Conservation (phyloP, 2,888 invertebrate species). For the Limulus polyphemus region DNA sequence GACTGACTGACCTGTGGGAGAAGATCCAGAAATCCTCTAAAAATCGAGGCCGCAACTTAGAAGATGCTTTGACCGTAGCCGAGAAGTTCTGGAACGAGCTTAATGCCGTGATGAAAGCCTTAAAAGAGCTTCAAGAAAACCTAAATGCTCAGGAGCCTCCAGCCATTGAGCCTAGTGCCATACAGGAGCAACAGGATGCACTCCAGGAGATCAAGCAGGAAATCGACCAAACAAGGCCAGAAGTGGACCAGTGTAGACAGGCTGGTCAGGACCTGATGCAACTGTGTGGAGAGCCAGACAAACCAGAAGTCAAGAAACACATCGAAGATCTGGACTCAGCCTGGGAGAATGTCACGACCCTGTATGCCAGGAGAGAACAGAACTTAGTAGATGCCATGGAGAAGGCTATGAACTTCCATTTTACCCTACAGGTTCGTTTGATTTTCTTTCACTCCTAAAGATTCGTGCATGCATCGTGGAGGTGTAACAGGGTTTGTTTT, state of each 20-base stretch:
- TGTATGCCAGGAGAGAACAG: slow-evolving; percentile 80
- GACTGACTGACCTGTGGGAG: slow-evolving; percentile 81
- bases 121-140: slow-evolving; percentile 79
- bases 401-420: slow-evolving; percentile 83
- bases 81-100: slow-evolving; percentile 93
- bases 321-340: slow-evolving; percentile 89
- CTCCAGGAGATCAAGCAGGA: slow-evolving; percentile 43
- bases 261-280: slow-evolving; percentile 86
- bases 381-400: slow-evolving; percentile 94
- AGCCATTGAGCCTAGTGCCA: slow-evolving; percentile 80
- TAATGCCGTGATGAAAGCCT: slow-evolving; percentile 69
- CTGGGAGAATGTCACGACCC: slow-evolving; percentile 85
- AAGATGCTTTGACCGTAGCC: slow-evolving; percentile 74
- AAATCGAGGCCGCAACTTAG: slow-evolving; percentile 66
- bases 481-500: too few relatives aligned
- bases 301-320: slow-evolving; percentile 93
- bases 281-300: slow-evolving; percentile 89
- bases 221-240: slow-evolving; percentile 59
- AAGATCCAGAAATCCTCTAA: slow-evolving; percentile 79
- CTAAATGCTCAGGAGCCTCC: slow-evolving; percentile 79
- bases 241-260: slow-evolving; percentile 82
- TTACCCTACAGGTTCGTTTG: slow-evolving; percentile 52
- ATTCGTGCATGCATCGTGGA: too few relatives aligned
- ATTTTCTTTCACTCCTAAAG: too few relatives aligned
- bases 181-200: slow-evolving; percentile 84